Conservation (phyloP, 2,113 vertebrate genomes). For the Mormoops blainvillei region DNA sequence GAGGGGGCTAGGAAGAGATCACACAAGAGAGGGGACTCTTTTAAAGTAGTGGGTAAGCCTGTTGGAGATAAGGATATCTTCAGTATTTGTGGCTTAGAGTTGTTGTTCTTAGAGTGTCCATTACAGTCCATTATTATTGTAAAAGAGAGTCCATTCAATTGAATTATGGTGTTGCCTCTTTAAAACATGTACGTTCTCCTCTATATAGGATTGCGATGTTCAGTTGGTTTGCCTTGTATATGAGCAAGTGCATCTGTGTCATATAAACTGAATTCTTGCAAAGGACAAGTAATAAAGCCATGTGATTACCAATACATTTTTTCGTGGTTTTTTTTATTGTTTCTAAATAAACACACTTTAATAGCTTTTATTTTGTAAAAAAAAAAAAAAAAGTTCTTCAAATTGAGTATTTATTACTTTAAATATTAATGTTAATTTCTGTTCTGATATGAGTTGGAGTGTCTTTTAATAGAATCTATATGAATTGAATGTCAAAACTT, state of each 20-base stretch:
- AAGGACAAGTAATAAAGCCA: background rate
- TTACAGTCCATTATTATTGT: background rate
- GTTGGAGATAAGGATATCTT: background rate
- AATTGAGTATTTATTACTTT: background rate
- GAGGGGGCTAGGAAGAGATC: background rate
- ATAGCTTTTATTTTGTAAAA: background rate
- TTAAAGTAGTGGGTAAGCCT: background rate
- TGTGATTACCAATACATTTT: background rate
- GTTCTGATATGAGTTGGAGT: background rate
- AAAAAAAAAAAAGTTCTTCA: background rate
- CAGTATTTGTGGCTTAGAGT: background rate
- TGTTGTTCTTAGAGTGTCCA: background rate
- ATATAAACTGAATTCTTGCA: background rate
- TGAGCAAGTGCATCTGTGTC: background rate
- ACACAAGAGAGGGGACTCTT: background rate
- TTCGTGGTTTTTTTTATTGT: background rate
- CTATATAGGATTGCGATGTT: background rate
- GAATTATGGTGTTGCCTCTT: background rate
- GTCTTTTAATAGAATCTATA: slow-evolving; percentile 39
- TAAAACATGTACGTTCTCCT: background rate
- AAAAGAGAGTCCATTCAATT: background rate
- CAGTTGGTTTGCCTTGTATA: background rate
- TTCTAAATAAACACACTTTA: background rate
- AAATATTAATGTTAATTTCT: slow-evolving; percentile 24
- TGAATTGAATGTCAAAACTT: slow-evolving; percentile 16